Conservation (phyloP, 2,113 vertebrate genomes). For the Catharus bicknelli region DNA sequence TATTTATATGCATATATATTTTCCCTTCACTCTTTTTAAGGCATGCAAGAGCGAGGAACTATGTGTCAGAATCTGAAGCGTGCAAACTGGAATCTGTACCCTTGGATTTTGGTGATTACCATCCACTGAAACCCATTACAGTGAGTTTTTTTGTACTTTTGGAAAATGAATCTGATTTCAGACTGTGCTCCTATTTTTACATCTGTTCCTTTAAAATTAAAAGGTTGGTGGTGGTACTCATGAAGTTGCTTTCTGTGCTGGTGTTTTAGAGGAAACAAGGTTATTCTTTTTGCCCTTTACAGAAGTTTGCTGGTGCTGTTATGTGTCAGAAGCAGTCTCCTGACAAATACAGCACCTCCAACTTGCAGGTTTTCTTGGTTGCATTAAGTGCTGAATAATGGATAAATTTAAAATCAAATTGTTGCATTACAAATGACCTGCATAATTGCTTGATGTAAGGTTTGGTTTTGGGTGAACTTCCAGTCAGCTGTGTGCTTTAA, state of each 20-base stretch:
- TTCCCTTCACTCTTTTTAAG: conserved; percentile 63
- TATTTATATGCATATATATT: background rate
- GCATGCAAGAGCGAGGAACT: conserved; percentile 85
- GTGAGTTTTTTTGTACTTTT: conserved; percentile 70
- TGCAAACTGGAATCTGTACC: conserved; percentile 74
- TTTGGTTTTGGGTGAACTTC: conserved; percentile 5
- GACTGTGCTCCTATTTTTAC: background rate
- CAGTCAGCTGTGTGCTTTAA: conserved; percentile 34
- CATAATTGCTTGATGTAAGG: background rate
- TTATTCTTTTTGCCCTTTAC: background rate
- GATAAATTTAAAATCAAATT: conserved; percentile 5
- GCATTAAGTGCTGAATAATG: conserved; percentile 23
- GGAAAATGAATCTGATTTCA: background rate
- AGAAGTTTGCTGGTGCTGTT: background rate
- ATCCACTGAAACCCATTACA: conserved; percentile 93
- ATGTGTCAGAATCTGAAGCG: conserved; percentile 80
- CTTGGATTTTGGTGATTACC: conserved; percentile 89
- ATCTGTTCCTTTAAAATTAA: background rate
- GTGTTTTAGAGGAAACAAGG: background rate
- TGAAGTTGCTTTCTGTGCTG: background rate
- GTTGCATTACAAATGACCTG: conserved; percentile 13
- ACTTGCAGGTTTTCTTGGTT: background rate
- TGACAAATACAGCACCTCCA: background rate
- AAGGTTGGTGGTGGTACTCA: background rate
- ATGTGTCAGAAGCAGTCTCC: background rate